Evolutionary conservation across 2,113 vertebrate species (phyloP).

Genomic region (Burhinus bistriatus): DNA sequence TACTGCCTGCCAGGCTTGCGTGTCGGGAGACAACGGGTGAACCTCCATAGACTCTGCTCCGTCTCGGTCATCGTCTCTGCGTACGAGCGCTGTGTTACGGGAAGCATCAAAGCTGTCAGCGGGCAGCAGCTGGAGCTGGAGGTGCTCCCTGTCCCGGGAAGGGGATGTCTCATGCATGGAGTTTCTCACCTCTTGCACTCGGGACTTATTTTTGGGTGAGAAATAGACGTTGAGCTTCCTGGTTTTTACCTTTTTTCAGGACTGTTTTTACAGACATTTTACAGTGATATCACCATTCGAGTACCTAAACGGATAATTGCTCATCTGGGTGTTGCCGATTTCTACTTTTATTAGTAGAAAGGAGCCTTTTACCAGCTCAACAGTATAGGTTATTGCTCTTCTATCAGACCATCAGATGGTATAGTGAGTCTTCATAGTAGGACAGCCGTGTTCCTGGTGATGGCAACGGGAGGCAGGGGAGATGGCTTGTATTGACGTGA

Average conservation of each 20-base stretch:
- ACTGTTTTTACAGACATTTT: background rate
- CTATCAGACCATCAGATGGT: background rate
- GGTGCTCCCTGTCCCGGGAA: background rate
- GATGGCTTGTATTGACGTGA: background rate
- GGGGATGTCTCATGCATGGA: rapidly evolving
- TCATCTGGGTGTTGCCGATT: background rate
- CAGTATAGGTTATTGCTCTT: background rate
- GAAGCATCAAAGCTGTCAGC: background rate
- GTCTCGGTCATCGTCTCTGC: rapidly evolving
- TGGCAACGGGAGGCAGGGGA: background rate
- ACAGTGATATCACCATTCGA: rapidly evolving
- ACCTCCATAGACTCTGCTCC: rapidly evolving
- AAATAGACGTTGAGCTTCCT: background rate
- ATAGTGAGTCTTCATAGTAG: background rate
- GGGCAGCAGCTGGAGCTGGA: background rate
- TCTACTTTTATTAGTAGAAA: background rate
- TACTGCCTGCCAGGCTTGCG: background rate
- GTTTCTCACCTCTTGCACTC: background rate
- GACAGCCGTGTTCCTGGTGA: rapidly evolving
- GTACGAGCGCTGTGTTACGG: background rate
- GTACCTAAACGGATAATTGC: background rate
- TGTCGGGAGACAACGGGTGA: background rate
- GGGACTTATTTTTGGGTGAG: background rate
- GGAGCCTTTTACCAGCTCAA: background rate
- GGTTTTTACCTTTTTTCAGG: background rate